Conservation (phyloP, 2,888 invertebrate genomes). For the Tridacna crocea region DNA sequence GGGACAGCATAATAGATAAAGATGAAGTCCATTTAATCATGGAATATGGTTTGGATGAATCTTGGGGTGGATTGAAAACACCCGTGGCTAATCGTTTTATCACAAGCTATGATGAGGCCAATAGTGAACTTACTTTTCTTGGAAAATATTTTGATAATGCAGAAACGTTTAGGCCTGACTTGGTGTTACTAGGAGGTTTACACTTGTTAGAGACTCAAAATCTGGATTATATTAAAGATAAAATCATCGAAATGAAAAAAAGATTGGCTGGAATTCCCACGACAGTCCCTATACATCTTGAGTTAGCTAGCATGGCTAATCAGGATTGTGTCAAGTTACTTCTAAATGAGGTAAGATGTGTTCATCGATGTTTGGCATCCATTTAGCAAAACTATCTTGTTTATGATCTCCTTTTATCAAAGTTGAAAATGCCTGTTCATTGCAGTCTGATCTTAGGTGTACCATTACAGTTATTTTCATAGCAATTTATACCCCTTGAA, state of each 20-base stretch:
- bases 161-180: constrained; percentile 81
- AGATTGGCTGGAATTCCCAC: constrained; percentile 80
- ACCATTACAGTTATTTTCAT: no score
- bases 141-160: constrained; percentile 84
- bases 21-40: constrained; percentile 85
- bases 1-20: constrained; percentile 71
- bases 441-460: no score
- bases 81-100: constrained; percentile 85
- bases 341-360: constrained; percentile 79
- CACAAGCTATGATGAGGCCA: constrained; percentile 84
- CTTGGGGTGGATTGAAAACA: constrained; percentile 82
- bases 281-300: constrained; percentile 84
- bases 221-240: constrained; percentile 65
- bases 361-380: not conserved
- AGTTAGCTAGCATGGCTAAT: constrained; percentile 85
- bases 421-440: no score
- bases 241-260: constrained; percentile 77
- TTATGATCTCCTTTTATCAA: no score
- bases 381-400: no score
- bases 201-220: constrained; percentile 84
- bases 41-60: constrained; percentile 83
- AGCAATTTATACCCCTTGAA: no score
- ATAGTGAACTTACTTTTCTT: constrained; percentile 76
- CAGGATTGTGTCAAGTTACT: constrained; percentile 80
- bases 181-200: constrained; percentile 84